Conservation (phyloP, 2,113 vertebrate species). For the Arenaria interpres region DNA sequence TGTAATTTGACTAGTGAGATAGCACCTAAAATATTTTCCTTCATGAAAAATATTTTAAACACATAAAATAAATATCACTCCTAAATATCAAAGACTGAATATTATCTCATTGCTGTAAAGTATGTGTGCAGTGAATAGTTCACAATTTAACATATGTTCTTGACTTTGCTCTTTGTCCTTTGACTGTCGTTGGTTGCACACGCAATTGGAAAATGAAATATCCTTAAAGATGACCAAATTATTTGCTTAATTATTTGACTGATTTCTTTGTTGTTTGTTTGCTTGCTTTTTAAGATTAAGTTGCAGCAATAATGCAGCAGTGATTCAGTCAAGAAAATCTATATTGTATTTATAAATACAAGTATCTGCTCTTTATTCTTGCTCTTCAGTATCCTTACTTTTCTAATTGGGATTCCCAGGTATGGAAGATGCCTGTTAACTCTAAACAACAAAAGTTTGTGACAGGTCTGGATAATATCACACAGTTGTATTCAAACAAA, state of each 20-base stretch:
- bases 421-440: slow-evolving; percentile 81
- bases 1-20: not conserved
- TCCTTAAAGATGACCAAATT: not conserved
- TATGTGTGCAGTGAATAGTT: not conserved
- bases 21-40: not conserved
- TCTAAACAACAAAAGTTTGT: slow-evolving; percentile 62
- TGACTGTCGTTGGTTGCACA: not conserved
- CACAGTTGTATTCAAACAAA: not conserved
- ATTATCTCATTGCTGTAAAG: not conserved
- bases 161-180: not conserved
- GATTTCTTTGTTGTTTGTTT: not conserved
- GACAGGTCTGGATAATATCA: not conserved
- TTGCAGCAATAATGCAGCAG: not conserved
- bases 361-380: slow-evolving; percentile 79
- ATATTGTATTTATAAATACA: slow-evolving; percentile 82
- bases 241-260: not conserved
- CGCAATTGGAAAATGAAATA: not conserved
- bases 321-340: slow-evolving; percentile 75
- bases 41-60: not conserved
- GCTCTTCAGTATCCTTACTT: slow-evolving; percentile 86
- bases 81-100: not conserved
- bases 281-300: not conserved
- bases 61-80: not conserved
- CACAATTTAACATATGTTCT: not conserved
- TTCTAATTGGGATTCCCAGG: slow-evolving; percentile 82